A percentile compares a stretch with the other conserved stretches of the same genome.
Conservation (phyloP, 2,888 invertebrate species). For the Drosophila tanythrix region DNA sequence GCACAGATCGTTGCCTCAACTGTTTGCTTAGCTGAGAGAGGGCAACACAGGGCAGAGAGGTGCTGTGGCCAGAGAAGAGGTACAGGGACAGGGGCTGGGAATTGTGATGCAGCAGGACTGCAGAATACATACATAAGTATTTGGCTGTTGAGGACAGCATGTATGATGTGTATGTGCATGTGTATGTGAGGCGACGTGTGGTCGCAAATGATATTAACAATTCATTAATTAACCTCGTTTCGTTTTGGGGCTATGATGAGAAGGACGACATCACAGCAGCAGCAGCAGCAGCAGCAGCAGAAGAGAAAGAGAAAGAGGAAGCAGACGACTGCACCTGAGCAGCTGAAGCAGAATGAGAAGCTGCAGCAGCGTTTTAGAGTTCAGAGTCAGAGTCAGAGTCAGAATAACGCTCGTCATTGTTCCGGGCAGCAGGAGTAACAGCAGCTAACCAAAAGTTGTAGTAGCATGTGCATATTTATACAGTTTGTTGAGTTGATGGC, state of each 20-base stretch:
- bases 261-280: conserved; percentile 27
- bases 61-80: neutral
- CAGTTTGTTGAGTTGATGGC: conserved; percentile 42
- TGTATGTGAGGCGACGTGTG: conserved; percentile 63
- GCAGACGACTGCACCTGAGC: conserved; percentile 35
- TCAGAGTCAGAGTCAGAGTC: conserved; percentile 12
- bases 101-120: conserved; percentile 8
- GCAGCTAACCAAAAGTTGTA: conserved; percentile 59
- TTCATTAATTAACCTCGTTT: conserved; percentile 82
- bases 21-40: conserved; percentile 58
- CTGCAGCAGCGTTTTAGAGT: conserved; percentile 24
- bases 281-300: neutral
- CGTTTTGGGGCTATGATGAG: conserved; percentile 69
- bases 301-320: too few relatives aligned
- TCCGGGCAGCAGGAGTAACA: conserved; percentile 37
- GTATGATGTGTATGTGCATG: conserved; percentile 46
- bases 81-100: neutral
- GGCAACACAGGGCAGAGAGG: conserved; percentile 1
- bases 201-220: conserved; percentile 81
- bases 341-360: conserved; percentile 15
- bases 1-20: conserved; percentile 72
- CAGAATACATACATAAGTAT: conserved; percentile 11
- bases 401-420: conserved; percentile 67
- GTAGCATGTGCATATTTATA: conserved; percentile 72
- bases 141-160: conserved; percentile 34